A percentile compares a stretch with the other conserved stretches of the same genome.
phyloP scores from a whole-genome alignment of 2,797 vertebrate genomes.

The Trachops cirrhosus region DNA sequence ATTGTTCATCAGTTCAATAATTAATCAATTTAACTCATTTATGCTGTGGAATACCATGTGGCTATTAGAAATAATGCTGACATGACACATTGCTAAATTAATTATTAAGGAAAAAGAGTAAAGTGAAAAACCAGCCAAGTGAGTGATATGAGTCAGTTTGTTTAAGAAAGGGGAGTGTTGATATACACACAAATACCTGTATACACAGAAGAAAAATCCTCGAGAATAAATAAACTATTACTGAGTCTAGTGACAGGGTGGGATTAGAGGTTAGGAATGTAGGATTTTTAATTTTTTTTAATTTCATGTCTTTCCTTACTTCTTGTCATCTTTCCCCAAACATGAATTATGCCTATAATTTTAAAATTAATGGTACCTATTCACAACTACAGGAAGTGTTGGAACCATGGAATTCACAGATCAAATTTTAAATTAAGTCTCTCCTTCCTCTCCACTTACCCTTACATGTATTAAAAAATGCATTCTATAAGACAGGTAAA shows the following conservation, averaged over 20 bases:
- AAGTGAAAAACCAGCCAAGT: neutral
- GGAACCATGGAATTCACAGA: neutral
- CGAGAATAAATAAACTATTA: neutral
- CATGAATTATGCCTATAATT: neutral
- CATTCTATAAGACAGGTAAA: neutral
- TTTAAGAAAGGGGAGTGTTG: neutral
- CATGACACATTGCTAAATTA: neutral
- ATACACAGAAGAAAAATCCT: neutral
- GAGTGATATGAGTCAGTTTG: neutral
- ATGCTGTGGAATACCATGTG: neutral
- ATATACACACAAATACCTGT: neutral
- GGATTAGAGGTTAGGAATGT: neutral
- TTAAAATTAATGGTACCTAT: neutral
- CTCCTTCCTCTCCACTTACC: neutral
- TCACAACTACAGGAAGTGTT: neutral
- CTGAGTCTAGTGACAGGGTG: neutral
- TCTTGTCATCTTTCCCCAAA: neutral
- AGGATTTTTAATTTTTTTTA: neutral
- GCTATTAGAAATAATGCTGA: neutral
- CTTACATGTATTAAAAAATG: neutral
- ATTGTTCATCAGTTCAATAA: neutral
- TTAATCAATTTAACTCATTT: neutral
- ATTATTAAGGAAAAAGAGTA: neutral
- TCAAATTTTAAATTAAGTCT: neutral
- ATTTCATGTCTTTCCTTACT: neutral